Evolutionary conservation across 2,113 vertebrate genomes (phyloP), one percentile per base, ranked within the genome.

Genomic region (Ranitomeya variabilis): DNA sequence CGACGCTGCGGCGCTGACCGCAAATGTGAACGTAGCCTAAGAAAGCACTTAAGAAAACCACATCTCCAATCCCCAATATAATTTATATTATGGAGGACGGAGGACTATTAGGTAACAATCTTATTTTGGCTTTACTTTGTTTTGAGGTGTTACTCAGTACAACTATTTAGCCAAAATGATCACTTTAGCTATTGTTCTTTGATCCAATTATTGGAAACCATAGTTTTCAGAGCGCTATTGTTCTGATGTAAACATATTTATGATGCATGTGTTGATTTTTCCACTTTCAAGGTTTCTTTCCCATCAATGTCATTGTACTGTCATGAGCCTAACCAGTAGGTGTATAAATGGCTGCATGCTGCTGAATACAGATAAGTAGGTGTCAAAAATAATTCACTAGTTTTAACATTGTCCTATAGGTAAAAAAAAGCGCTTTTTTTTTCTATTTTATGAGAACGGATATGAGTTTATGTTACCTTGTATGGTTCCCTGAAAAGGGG

Each of bases 401-500:
- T 54, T 79, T 57, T 80, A 59, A 60, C 18, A 59, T 26, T 7
- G n/a, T 13, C 31, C 23, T 59, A 15, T n/a, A 60, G 7, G n/a
- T 59, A 6, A 26, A 59, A 8, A 8, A 80, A 57, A 26, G n/a
- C 2, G 7, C 26, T 31, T 60, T 54, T 77, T 12, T 80, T 80
- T 55, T 59, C 16, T 13, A 55, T 80, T 7, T 55, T 26, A 26
- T 57, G 4, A 13, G 3, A 78, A 78, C 19, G 19, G 26, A 26
- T 59, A 60, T 10, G 16, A 31, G 7, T 67, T 54, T 7, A 31
- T 83, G 89, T 90, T 95, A 96, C 95, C 95, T 96, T 96, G 90
- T 96, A 96, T 0, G 95, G 95, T 92, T 96, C 95, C 84, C 95
- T 96, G 93, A 96, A 96, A 91, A 96, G 95, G 57, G 95, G 95